Evolutionary conservation across 2,797 vertebrate genomes (phyloP).

Genomic region (Apogon talboti): DNA sequence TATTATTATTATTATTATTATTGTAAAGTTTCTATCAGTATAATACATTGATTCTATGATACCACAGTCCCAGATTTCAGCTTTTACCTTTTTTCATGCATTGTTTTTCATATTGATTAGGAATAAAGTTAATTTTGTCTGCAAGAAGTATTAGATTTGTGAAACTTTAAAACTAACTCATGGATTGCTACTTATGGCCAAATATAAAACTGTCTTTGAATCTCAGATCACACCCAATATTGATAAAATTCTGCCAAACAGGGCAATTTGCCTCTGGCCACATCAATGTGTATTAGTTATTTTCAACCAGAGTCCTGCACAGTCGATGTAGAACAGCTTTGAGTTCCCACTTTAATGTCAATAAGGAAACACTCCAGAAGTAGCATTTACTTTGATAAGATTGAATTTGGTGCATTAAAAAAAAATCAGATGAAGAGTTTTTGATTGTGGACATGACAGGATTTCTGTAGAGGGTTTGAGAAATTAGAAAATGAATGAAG

Average conservation of each 20-base stretch:
- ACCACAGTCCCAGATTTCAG: neutral
- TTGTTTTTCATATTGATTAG: neutral
- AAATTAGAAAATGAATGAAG: too few species aligned
- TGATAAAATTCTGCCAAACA: conserved; percentile 4
- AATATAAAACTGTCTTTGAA: neutral
- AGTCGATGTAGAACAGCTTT: neutral
- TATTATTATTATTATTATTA: too few species aligned
- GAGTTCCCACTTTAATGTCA: neutral
- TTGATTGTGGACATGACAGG: neutral
- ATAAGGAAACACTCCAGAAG: conserved; percentile 1
- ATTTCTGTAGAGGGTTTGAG: neutral
- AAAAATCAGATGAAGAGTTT: too few species aligned
- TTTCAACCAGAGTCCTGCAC: neutral
- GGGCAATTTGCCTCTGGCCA: neutral
- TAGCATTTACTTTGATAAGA: neutral
- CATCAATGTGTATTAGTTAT: neutral
- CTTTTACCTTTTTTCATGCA: neutral
- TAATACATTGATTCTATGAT: neutral
- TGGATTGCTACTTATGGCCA: too few species aligned
- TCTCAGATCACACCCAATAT: neutral
- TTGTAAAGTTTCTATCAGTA: neutral
- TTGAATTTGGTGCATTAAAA: neutral
- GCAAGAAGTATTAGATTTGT: too few species aligned
- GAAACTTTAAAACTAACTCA: too few species aligned
- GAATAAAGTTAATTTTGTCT: too few species aligned